These are phyloP conservation scores for Hypena proboscidalis DNA, from an alignment of 2,888 invertebrate genomes.

Conservation along the genomic window DNA sequence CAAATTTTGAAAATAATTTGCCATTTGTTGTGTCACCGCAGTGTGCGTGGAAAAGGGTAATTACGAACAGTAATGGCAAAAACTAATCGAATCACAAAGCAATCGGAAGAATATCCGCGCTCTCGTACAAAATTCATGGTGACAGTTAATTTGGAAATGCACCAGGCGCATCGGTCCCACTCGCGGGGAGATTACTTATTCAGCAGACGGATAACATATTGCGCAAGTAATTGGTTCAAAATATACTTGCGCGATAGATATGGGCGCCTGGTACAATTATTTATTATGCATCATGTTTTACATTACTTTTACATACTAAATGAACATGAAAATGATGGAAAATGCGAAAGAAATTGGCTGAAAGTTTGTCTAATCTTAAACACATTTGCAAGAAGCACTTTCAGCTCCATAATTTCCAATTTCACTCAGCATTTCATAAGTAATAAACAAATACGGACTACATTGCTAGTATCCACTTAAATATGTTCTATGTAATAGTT, in stretches of 20 bases:
- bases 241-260: constrained; percentile 59
- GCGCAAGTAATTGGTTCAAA: constrained; percentile 77
- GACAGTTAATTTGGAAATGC: constrained; percentile 83
- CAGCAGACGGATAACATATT: constrained; percentile 78
- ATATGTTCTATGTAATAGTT: too few relatives aligned
- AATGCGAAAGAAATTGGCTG: not conserved
- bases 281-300: constrained; percentile 17
- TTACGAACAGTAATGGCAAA: constrained; percentile 64
- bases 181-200: constrained; percentile 72
- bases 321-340: too few relatives aligned
- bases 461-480: too few relatives aligned
- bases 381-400: too few relatives aligned
- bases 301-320: not conserved
- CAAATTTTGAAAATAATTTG: constrained; percentile 4
- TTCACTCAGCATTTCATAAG: too few relatives aligned
- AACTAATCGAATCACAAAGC: constrained; percentile 80
- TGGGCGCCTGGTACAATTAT: constrained; percentile 51
- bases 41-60: constrained; percentile 43
- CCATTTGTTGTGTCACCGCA: not conserved
- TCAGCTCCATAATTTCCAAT: too few relatives aligned
- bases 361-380: not conserved
- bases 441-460: too few relatives aligned
- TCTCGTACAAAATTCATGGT: constrained; percentile 73
- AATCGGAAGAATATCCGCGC: constrained; percentile 70
- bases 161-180: constrained; percentile 55